Conservation (phyloP, 2,888 invertebrate genomes). For the Lasioglossum leucozonium region DNA sequence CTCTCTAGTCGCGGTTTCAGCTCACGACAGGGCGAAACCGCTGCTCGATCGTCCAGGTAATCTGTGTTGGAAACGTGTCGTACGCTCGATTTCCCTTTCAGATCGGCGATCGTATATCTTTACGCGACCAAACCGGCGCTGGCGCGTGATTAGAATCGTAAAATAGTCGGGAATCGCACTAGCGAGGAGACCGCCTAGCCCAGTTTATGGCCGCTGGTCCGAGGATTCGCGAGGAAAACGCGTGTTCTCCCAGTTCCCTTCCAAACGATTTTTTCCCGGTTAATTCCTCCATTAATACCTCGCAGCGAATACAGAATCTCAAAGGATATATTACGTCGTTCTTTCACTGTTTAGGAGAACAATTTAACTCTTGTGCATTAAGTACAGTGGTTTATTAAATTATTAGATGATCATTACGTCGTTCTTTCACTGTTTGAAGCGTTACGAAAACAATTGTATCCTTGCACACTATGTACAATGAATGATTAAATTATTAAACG, state of each 20-base stretch:
- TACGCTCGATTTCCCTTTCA: constrained; percentile 75
- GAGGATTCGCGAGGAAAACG: not conserved
- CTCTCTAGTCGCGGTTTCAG: constrained; percentile 59
- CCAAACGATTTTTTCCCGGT: not conserved
- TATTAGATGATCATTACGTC: not conserved
- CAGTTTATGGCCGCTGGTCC: constrained; percentile 26
- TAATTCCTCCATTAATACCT: not conserved
- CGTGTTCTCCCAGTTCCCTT: not conserved
- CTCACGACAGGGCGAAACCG: constrained; percentile 65
- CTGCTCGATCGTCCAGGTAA: constrained; percentile 68
- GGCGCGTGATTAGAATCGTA: constrained; percentile 67
- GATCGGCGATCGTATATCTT: constrained; percentile 71
- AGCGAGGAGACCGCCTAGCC: constrained; percentile 10
- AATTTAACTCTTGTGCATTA: not conserved
- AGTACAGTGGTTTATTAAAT: not conserved
- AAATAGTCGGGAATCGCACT: constrained; percentile 60
- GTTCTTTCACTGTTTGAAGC: not conserved
- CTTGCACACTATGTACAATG: not conserved
- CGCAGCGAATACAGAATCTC: not conserved
- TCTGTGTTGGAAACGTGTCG: constrained; percentile 70
- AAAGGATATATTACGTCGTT: not conserved
- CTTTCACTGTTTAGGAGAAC: not conserved
- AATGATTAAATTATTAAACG: not conserved
- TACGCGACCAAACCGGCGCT: not conserved
- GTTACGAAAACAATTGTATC: not conserved